Base-by-base conservation (phyloP, 2,888 invertebrate species). In the Deroplatys truncata region DNA sequence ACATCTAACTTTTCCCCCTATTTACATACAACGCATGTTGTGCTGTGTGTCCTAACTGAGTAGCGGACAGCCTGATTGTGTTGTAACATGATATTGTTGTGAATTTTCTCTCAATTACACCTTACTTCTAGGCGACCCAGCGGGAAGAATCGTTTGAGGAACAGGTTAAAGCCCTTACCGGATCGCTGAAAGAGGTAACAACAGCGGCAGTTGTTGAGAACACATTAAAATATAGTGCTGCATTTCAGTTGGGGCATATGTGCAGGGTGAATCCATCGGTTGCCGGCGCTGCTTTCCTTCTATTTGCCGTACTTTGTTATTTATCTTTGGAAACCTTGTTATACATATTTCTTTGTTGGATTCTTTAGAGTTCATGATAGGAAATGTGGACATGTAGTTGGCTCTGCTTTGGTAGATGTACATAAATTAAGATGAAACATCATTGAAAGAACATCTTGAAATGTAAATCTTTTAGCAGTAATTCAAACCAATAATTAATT, bases 161-260 rank as follows among this genome's bases (percentile, higher is more conserved):
- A 94, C 98, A 98, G 95, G 97, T 98, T 93, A 98, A 98, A 96
- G 95, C 96, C 93, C 96, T 98, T 95, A 97, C 97, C 94, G 96
- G 96, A 94, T 97, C 97, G 94, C 96, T 98, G 92, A 97, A 97
- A 96, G 98, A 98, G 98, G 98, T 98, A 97, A 96, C 84, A n/a
- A 49, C 84, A 31, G 49, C 56, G 83, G 29, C 28, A 85, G 4
- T 29, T 82, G n/a, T 29, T 82, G n/a, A 82, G 83, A 43, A 83
- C 82, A 83, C n/a, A 72, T 49, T 20, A 28, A 86, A 28, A 28
- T 49, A 56, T 86, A 87, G 83, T 87, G n/a, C 82, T 87, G 82
- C 82, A 87, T 87, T 87, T 87, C 86, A 84, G 89, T 86, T 85
- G 83, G 84, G 29, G 31, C 29, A 20, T 84, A 86, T 35, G 72